Evolutionary conservation across 2,888 invertebrate species (phyloP).

Genomic region (Eugnorisma glareosa): DNA sequence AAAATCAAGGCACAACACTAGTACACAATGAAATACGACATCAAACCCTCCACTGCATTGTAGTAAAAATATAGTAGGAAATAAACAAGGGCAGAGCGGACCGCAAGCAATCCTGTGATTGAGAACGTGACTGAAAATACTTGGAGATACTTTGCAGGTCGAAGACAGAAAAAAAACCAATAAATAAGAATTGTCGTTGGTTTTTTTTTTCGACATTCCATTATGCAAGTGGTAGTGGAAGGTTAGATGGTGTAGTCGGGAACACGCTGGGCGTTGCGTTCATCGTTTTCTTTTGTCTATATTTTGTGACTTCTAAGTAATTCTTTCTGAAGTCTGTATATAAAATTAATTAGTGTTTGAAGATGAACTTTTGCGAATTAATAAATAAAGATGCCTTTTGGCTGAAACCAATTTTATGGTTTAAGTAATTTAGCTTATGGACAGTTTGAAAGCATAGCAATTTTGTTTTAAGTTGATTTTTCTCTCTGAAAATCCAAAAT

Average conservation of each 20-base stretch:
- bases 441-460: too few species aligned
- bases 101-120: conserved; percentile 77
- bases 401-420: background rate
- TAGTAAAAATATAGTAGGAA: conserved; percentile 66
- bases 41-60: conserved; percentile 58
- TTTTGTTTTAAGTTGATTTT: background rate
- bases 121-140: conserved; percentile 77
- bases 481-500: background rate
- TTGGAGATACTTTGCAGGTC: conserved; percentile 64
- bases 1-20: conserved; percentile 50
- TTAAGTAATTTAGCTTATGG: background rate
- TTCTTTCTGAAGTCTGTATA: background rate
- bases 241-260: background rate
- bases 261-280: background rate
- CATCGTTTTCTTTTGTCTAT: background rate
- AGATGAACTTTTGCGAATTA: background rate
- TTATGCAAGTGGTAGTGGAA: conserved; percentile 32
- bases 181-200: conserved; percentile 43
- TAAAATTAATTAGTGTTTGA: too few species aligned
- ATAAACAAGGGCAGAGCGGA: conserved; percentile 68
- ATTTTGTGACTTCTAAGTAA: background rate
- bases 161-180: conserved; percentile 41
- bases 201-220: conserved; percentile 36
- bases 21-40: conserved; percentile 45
- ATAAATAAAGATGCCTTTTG: background rate